phyloP scores from a whole-genome alignment of 2,888 invertebrate species.

The Tupiocoris notatus region DNA sequence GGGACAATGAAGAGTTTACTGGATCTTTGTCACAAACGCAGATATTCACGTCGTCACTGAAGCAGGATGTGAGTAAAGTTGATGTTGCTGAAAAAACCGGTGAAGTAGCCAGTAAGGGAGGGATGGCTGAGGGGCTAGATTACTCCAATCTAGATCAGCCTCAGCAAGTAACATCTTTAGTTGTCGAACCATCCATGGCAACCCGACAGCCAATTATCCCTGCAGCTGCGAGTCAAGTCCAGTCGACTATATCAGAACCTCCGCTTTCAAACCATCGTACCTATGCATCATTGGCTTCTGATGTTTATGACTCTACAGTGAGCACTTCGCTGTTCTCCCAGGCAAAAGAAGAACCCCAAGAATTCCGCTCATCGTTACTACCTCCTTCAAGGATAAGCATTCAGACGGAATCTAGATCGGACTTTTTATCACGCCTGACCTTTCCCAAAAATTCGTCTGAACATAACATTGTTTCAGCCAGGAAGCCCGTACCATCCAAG shows the following conservation, averaged over 20 bases:
- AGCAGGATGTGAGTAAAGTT: not conserved
- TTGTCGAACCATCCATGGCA: not conserved
- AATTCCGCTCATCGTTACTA: not conserved
- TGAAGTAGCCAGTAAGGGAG: not conserved
- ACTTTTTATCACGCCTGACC: not conserved
- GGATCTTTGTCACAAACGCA: constrained; percentile 36
- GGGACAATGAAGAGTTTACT: constrained; percentile 24
- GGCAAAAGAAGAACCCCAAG: not conserved
- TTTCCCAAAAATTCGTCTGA: not conserved
- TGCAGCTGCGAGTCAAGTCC: not conserved
- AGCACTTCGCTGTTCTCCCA: not conserved
- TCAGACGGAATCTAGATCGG: not conserved
- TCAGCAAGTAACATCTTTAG: not conserved
- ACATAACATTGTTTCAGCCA: not conserved
- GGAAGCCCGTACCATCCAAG: constrained; percentile 10
- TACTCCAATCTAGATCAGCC: not conserved
- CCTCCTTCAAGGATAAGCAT: not conserved
- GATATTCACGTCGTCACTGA: constrained; percentile 24
- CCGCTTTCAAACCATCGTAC: not conserved
- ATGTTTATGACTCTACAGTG: not conserved
- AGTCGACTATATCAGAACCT: not conserved
- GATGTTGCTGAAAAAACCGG: not conserved
- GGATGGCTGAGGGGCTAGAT: no score
- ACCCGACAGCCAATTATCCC: not conserved
- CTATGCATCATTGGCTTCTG: not conserved